Conservation (phyloP, 1,140 invertebrate species). For the Drosophila oshimai region DNA sequence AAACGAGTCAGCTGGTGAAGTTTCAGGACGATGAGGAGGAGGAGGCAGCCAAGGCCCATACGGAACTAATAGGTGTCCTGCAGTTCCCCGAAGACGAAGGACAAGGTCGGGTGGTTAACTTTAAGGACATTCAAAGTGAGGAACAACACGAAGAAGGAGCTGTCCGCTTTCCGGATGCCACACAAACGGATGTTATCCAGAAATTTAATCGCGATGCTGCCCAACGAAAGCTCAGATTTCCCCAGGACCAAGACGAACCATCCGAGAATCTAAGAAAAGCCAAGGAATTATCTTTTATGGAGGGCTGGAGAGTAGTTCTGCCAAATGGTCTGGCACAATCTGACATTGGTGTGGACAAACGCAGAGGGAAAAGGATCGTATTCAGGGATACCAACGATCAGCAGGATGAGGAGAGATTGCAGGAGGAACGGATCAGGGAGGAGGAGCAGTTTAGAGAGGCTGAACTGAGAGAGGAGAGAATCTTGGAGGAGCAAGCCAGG, state of each 20-base stretch:
- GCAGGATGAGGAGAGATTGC: constrained; percentile 20
- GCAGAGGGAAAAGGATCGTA: constrained; percentile 61
- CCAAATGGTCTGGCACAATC: constrained; percentile 43
- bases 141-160: constrained; percentile 15
- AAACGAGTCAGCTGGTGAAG: constrained; percentile 37
- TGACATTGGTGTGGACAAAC: constrained; percentile 40
- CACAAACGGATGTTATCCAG: constrained; percentile 53
- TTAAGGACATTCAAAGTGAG: constrained; percentile 57
- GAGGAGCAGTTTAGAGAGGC: constrained; percentile 22
- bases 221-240: constrained; percentile 70
- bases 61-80: constrained; percentile 64
- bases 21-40: constrained; percentile 65
- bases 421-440: constrained; percentile 10
- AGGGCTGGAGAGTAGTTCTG: constrained; percentile 54
- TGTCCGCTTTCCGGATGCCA: constrained; percentile 67
- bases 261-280: constrained; percentile 7
- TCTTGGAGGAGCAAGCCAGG: constrained; percentile 5
- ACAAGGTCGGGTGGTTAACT: constrained; percentile 57
- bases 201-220: constrained; percentile 68
- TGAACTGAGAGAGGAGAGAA: constrained; percentile 2
- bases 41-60: constrained; percentile 58
- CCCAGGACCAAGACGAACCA: constrained; percentile 21
- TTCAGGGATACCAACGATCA: constrained; percentile 61
- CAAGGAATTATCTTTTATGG: constrained; percentile 29
- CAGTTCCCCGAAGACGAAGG: constrained; percentile 56